Evolutionary conservation across 2,113 vertebrate genomes (phyloP).

Genomic region (Rutilus rutilus): DNA sequence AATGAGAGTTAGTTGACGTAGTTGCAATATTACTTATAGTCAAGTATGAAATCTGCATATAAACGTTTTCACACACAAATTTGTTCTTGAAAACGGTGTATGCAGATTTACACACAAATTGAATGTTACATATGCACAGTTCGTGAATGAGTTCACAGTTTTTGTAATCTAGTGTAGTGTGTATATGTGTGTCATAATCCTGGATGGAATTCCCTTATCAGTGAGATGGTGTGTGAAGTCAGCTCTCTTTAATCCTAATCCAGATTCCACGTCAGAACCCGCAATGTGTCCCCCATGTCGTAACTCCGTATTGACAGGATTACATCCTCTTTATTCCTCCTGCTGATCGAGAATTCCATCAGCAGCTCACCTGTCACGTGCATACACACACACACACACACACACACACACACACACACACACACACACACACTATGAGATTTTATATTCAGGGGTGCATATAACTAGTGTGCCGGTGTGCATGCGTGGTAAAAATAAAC

Average conservation of each 20-base stretch:
- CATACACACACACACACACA: conserved; percentile 31
- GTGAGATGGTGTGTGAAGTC: conserved; percentile 7
- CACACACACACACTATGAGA: conserved; percentile 8
- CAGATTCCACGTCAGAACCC: conserved; percentile 21
- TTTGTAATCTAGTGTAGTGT: background rate
- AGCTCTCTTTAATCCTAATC: conserved; percentile 53
- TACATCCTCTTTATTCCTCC: conserved; percentile 17
- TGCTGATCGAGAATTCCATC: conserved; percentile 44
- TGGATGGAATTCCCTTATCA: conserved; percentile 53
- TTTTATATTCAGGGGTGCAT: background rate
- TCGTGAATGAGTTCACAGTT: background rate
- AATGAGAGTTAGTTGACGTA: too few relatives aligned
- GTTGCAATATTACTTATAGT: too few relatives aligned
- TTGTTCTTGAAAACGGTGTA: background rate
- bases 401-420: conserved; percentile 40
- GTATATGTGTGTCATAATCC: conserved; percentile 18
- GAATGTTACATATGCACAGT: background rate
- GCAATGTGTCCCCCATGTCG: conserved; percentile 8
- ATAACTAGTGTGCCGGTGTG: too few relatives aligned
- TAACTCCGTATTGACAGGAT: conserved; percentile 21
- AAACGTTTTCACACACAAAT: background rate
- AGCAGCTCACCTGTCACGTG: conserved; percentile 28
- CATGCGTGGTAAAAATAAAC: too few relatives aligned
- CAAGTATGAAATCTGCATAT: too few relatives aligned
- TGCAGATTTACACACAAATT: background rate